Percentiles rank a stretch among this genome's conserved stretches.
These are phyloP conservation scores for Pachyramphus minor DNA, from an alignment of 2,113 vertebrate species.

Conservation along the genomic window DNA sequence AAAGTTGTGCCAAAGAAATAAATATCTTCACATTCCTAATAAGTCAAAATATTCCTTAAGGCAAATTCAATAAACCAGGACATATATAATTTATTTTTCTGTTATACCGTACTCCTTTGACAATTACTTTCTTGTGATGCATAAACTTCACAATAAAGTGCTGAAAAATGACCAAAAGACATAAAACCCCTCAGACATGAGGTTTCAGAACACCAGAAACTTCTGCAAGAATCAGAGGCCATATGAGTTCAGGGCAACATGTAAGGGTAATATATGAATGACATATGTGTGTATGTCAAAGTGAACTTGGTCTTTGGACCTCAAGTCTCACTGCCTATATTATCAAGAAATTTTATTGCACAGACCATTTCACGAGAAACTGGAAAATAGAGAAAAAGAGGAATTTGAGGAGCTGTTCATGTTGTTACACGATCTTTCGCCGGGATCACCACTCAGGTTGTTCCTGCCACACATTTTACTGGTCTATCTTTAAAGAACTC, in stretches of 20 bases:
- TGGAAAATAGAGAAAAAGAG: background rate
- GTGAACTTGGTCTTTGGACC: background rate
- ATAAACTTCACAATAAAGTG: slow-evolving; percentile 17
- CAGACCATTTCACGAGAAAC: background rate
- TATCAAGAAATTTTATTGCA: background rate
- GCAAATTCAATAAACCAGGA: slow-evolving; percentile 42
- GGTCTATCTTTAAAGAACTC: background rate
- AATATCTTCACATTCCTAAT: slow-evolving; percentile 4
- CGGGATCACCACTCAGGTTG: background rate
- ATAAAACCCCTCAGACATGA: rapidly evolving
- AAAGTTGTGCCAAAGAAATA: slow-evolving; percentile 18
- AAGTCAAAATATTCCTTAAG: slow-evolving; percentile 4
- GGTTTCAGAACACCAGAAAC: background rate
- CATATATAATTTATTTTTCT: slow-evolving; percentile 49
- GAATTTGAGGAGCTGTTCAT: background rate
- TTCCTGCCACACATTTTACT: background rate
- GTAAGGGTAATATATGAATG: background rate
- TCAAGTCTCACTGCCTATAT: background rate
- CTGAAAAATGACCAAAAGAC: background rate
- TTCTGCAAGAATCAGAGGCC: background rate
- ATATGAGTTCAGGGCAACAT: background rate
- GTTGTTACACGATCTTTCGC: rapidly evolving
- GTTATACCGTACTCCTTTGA: slow-evolving; percentile 51
- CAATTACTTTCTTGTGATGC: slow-evolving; percentile 30
- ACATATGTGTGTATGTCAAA: rapidly evolving